phyloP scores from a whole-genome alignment of 35 echinoderm and acorn worm genomes.

The Strongylocentrotus purpuratus region DNA sequence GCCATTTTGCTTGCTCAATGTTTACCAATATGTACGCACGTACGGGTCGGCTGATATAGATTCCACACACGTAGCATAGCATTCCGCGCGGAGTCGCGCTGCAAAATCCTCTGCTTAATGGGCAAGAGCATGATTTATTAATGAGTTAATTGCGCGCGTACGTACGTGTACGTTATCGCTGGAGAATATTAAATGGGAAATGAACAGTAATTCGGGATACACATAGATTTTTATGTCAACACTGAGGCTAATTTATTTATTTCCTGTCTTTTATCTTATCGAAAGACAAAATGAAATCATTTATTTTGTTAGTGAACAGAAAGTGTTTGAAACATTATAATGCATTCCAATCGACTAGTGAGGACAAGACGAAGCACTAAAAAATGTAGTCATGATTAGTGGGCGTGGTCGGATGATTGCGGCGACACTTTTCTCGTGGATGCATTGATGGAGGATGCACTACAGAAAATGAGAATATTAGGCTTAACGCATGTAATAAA shows the following conservation, averaged over 20 bases:
- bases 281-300: neutral
- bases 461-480: neutral
- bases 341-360: neutral
- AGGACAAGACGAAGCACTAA: neutral
- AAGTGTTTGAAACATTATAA: neutral
- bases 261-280: neutral
- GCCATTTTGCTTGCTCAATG: constrained; percentile 73
- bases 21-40: neutral
- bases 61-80: neutral
- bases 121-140: neutral
- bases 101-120: neutral
- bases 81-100: neutral
- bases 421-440: neutral
- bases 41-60: neutral
- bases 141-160: neutral
- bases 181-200: neutral
- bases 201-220: neutral
- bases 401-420: neutral
- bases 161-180: neutral
- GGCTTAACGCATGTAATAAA: too few relatives aligned
- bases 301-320: neutral
- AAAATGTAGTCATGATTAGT: neutral
- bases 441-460: neutral
- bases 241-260: neutral
- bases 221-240: neutral